Evolutionary conservation across 2,888 invertebrate species (phyloP).

Genomic region (Dicyrtoma fusca): DNA sequence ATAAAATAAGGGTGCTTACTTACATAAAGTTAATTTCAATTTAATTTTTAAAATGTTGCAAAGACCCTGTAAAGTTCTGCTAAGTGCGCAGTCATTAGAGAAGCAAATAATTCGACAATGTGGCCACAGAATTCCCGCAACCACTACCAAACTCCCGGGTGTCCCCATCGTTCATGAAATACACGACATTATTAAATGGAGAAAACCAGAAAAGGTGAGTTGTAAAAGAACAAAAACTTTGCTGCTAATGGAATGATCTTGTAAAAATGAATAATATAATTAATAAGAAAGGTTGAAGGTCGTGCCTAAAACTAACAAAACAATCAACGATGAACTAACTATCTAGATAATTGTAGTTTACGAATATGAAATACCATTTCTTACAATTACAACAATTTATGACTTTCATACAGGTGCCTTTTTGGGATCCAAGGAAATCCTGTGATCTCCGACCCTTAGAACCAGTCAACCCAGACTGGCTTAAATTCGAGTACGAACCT

Average conservation of each 20-base stretch:
- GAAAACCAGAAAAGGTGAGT: constrained; percentile 73
- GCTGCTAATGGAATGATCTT: too few species aligned
- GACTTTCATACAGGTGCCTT: too few species aligned
- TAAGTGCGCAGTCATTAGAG: background rate
- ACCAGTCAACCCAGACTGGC: constrained; percentile 64
- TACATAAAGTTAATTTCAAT: background rate
- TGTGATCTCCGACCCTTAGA: constrained; percentile 71
- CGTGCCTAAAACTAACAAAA: too few species aligned
- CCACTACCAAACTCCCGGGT: constrained; percentile 14
- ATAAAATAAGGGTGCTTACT: too few species aligned
- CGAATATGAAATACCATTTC: too few species aligned
- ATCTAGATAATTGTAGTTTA: too few species aligned
- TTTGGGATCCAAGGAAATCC: constrained; percentile 69
- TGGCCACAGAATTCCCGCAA: background rate
- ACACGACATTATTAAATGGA: constrained; percentile 69
- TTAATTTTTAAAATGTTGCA: background rate
- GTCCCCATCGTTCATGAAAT: constrained; percentile 45
- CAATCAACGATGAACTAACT: too few species aligned
- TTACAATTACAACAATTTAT: too few species aligned
- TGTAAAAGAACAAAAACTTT: too few species aligned
- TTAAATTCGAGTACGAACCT: constrained; percentile 63
- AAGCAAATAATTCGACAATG: background rate
- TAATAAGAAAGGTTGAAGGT: too few species aligned
- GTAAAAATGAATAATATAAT: too few species aligned
- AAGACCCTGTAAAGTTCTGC: constrained; percentile 1